Conservation (phyloP, 2,797 vertebrate species). For the Onychomys arenicola region DNA sequence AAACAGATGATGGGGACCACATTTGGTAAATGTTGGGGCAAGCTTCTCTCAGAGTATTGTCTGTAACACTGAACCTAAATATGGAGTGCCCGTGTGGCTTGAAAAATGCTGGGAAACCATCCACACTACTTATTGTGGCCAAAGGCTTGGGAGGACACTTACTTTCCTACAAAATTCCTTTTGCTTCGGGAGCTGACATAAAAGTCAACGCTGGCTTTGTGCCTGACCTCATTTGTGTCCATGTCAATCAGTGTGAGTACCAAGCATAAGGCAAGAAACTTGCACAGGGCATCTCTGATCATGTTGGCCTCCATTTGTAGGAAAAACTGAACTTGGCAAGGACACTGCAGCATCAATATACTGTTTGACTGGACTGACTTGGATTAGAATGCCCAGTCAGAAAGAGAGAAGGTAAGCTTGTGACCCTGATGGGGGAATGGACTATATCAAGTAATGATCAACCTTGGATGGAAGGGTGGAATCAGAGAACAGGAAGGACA, state of each 20-base stretch:
- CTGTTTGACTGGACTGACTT: slow-evolving; percentile 1
- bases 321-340: slow-evolving; percentile 55
- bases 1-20: slow-evolving; percentile 84
- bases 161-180: slow-evolving; percentile 78
- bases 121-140: slow-evolving; percentile 70
- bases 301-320: slow-evolving; percentile 43
- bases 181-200: slow-evolving; percentile 73
- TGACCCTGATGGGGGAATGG: not conserved
- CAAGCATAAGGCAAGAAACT: slow-evolving; percentile 43
- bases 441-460: slow-evolving; percentile 31
- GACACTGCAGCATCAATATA: not conserved
- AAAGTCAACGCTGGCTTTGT: slow-evolving; percentile 76
- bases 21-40: slow-evolving; percentile 72
- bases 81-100: slow-evolving; percentile 80
- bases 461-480: not conserved
- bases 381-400: not conserved
- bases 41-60: slow-evolving; percentile 69
- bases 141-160: slow-evolving; percentile 79
- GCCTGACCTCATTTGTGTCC: slow-evolving; percentile 55
- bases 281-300: slow-evolving; percentile 43
- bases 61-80: slow-evolving; percentile 81
- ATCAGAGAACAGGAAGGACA: not conserved
- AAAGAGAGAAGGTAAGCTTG: slow-evolving; percentile 30
- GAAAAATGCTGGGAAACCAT: slow-evolving; percentile 81
- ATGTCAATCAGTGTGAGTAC: slow-evolving; percentile 51